Evolutionary conservation across 2,113 vertebrate genomes (phyloP).

Genomic region (Menidia beryllina): DNA sequence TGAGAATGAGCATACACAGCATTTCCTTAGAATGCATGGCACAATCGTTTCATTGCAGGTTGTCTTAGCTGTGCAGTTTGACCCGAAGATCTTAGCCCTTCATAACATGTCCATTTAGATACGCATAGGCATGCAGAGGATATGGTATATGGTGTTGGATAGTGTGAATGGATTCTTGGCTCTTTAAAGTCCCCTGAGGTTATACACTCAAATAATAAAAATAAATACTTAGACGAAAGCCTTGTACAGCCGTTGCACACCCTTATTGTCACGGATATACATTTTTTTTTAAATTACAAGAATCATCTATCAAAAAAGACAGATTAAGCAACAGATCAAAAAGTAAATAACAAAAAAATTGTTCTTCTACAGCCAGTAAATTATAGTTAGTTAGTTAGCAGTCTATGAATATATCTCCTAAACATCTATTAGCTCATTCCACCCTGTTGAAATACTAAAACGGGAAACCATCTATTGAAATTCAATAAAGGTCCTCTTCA

Average conservation of each 20-base stretch:
- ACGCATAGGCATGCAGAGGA: slow-evolving; percentile 12
- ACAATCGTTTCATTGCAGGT: slow-evolving; percentile 25
- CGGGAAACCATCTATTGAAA: background rate
- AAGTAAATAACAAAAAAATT: background rate
- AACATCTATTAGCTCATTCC: background rate
- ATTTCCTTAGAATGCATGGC: slow-evolving; percentile 23
- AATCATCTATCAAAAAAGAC: background rate
- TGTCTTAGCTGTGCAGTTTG: background rate
- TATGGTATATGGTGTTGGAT: slow-evolving; percentile 18
- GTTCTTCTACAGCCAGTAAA: too few species aligned
- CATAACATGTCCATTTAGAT: slow-evolving; percentile 17
- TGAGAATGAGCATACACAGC: slow-evolving; percentile 7
- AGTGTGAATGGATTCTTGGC: slow-evolving; percentile 7
- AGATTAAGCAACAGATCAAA: background rate
- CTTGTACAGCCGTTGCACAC: slow-evolving; percentile 1
- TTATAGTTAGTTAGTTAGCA: background rate
- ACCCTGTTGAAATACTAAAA: background rate
- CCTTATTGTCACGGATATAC: background rate
- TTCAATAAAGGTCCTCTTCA: background rate
- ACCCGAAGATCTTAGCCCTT: slow-evolving; percentile 23
- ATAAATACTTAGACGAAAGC: background rate
- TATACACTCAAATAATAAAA: slow-evolving; percentile 8
- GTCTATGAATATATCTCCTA: background rate
- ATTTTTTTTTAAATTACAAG: too few species aligned
- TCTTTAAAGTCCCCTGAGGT: slow-evolving; percentile 31